A percentile compares a stretch with the other conserved stretches of the same genome.
phyloP scores from a whole-genome alignment of 2,113 vertebrate species.

The Xiphias gladius region DNA sequence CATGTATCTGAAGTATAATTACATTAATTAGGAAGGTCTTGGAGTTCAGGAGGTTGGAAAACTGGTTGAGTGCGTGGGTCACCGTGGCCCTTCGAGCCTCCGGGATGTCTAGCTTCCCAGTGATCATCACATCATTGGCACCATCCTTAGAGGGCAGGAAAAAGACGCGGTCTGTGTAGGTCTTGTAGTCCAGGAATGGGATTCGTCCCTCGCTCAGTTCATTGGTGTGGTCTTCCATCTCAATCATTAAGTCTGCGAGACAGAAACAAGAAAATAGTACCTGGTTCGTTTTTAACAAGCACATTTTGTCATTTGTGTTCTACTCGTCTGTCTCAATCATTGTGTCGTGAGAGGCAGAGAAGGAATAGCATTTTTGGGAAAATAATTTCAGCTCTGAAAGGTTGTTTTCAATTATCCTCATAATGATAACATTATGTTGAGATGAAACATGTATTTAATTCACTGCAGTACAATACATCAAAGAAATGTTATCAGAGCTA shows the following conservation, averaged over 20 bases:
- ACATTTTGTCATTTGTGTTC: slow-evolving; percentile 16
- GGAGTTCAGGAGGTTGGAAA: slow-evolving; percentile 98
- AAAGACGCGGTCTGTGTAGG: slow-evolving; percentile 96
- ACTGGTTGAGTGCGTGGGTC: slow-evolving; percentile 93
- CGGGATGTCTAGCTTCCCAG: slow-evolving; percentile 93
- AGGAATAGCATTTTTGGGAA: slow-evolving; percentile 2
- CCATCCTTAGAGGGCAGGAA: slow-evolving; percentile 97
- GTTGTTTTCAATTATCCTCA: slow-evolving; percentile 53
- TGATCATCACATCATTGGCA: slow-evolving; percentile 98
- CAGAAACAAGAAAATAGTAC: neutral
- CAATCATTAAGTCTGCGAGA: slow-evolving; percentile 94
- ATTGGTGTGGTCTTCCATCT: slow-evolving; percentile 98
- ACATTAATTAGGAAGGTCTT: slow-evolving; percentile 98
- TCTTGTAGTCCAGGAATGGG: slow-evolving; percentile 96
- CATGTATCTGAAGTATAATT: slow-evolving; percentile 30
- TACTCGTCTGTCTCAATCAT: slow-evolving; percentile 49
- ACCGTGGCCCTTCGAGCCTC: slow-evolving; percentile 87
- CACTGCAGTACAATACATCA: slow-evolving; percentile 47
- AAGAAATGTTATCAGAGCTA: slow-evolving; percentile 52
- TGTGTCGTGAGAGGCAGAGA: slow-evolving; percentile 2
- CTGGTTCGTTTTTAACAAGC: slow-evolving; percentile 18
- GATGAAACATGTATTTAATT: slow-evolving; percentile 45
- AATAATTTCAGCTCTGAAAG: slow-evolving; percentile 50
- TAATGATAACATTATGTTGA: slow-evolving; percentile 51
- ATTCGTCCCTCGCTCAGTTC: slow-evolving; percentile 94